Evolutionary conservation across 2,888 invertebrate genomes (phyloP), one percentile per base, ranked within the genome.

Genomic region (Mythimna albipuncta): DNA sequence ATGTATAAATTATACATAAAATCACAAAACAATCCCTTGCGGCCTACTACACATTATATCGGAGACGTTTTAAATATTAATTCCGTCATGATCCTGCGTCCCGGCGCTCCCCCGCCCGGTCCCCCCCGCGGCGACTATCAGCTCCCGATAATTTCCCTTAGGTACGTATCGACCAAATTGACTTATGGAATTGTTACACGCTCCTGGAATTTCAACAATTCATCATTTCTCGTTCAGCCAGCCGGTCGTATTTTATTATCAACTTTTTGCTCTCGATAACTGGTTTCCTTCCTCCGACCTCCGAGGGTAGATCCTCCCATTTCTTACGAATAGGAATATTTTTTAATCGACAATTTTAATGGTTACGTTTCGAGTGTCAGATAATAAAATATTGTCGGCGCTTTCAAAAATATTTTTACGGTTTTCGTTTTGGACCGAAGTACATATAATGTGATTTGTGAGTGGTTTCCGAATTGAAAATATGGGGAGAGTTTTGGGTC

Each of bases 101-200:
- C 74, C 70, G 78, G 13, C 74, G 69, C 77, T 81, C 83, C 68
- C 68, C 70, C 66, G 65, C 77, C 74, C 70, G 78, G 13, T 72
- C 69, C 77, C 81, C 83, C 78, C 83, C 85, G 69, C 82, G 75
- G 76, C 75, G 71, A 77, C 86, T 85, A 89, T 88, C 88, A 84
- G 75, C 86, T 90, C 87, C 85, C 87, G 84, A 91, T 93, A 93
- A 93, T 93, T 93, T 93, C 93, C 93, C 93, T 77, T 85, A 90
- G 93, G 93, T 89, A 90, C 90, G 89, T 89, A 91, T 90, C 87
- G 90, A 83, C 75, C 73, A 85, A 91, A 92, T 91, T 91, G 91
- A 92, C 91, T 92, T 90, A 89, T 89, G 87, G 89, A 91, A 91
- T 89, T 89, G 90, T 91, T 88, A 88, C 90, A 88, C 88, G 89